Conservation (phyloP, 2,113 vertebrate genomes). For the Dasyprocta punctata region DNA sequence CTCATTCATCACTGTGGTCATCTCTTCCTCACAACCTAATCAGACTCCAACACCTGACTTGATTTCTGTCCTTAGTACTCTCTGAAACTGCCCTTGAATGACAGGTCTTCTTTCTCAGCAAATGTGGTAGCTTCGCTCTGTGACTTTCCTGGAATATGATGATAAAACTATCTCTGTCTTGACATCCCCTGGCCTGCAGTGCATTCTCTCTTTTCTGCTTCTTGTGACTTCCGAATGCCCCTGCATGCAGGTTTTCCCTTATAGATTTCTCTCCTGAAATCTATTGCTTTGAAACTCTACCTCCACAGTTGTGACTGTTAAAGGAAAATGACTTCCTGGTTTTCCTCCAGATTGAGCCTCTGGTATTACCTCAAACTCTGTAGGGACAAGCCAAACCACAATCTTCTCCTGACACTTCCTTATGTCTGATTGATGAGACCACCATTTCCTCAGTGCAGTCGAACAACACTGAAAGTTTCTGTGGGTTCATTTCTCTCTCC, state of each 20-base stretch:
- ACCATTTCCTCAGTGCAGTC: background rate
- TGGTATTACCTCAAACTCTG: background rate
- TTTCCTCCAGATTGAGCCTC: background rate
- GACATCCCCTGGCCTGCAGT: background rate
- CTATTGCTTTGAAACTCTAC: background rate
- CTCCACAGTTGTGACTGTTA: background rate
- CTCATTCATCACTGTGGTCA: background rate
- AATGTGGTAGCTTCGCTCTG: background rate
- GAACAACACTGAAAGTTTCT: background rate
- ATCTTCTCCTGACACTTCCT: background rate
- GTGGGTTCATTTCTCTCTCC: background rate
- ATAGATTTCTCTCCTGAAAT: background rate
- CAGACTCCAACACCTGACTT: background rate
- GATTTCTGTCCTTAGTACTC: background rate
- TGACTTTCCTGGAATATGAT: background rate
- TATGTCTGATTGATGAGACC: background rate
- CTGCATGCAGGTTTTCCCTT: background rate
- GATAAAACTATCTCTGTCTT: background rate
- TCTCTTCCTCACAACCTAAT: background rate
- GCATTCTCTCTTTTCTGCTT: background rate
- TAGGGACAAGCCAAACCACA: background rate
- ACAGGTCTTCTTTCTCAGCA: background rate
- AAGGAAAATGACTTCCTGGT: background rate
- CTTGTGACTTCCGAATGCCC: background rate
- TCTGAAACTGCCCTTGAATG: background rate